Conservation (phyloP, 2,113 vertebrate genomes). For the Sapayoa aenigma region DNA sequence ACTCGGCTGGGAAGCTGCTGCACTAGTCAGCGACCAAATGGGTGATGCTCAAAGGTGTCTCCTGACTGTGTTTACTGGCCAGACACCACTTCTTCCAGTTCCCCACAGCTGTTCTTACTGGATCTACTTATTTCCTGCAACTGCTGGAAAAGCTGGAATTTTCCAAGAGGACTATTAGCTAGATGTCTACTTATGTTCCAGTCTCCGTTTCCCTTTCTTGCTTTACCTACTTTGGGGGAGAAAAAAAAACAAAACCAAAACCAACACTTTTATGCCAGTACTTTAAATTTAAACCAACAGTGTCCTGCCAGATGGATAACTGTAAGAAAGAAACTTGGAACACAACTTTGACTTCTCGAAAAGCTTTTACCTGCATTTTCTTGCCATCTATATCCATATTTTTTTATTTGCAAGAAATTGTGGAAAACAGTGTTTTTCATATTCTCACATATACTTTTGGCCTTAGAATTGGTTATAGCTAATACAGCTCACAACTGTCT, state of each 20-base stretch:
- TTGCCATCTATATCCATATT: background rate
- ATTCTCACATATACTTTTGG: rapidly evolving
- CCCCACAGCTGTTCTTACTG: background rate
- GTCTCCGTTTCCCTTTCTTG: background rate
- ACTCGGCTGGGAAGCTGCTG: background rate
- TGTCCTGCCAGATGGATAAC: background rate
- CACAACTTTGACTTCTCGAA: background rate
- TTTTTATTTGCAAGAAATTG: background rate
- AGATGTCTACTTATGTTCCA: background rate
- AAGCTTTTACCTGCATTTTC: background rate
- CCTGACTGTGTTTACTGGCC: background rate
- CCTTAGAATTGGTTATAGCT: background rate
- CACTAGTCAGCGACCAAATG: background rate
- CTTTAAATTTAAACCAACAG: background rate
- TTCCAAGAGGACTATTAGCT: background rate
- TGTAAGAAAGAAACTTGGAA: background rate
- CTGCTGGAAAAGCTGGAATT: background rate
- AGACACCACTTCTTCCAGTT: background rate
- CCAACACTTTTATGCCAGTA: background rate
- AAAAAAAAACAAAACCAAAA: background rate
- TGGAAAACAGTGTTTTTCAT: background rate
- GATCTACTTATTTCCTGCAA: background rate
- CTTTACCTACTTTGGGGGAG: background rate
- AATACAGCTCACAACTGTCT: background rate
- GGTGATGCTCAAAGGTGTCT: background rate